Conservation (phyloP, 2,113 vertebrate genomes). For the Ibidorhyncha struthersii region DNA sequence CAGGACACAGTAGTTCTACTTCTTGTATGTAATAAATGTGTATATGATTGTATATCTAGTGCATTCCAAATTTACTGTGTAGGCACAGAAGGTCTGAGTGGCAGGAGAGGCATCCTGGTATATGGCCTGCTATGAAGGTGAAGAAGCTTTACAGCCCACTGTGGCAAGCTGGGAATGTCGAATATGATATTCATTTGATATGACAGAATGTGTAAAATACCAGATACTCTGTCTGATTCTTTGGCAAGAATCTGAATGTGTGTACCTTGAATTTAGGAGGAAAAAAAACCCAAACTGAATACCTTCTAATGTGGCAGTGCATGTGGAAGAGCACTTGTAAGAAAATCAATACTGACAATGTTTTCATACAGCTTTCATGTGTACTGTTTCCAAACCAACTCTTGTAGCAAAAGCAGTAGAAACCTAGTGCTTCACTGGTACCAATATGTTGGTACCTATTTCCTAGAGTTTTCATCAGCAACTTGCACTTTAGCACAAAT, state of each 20-base stretch:
- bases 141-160: not conserved
- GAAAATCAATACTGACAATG: not conserved
- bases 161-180: not conserved
- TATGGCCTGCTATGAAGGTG: not conserved
- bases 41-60: not conserved
- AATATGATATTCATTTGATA: fast-evolving
- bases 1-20: not conserved
- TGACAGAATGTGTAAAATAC: not conserved
- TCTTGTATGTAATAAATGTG: not conserved
- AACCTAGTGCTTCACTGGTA: not conserved
- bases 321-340: not conserved
- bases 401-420: not conserved
- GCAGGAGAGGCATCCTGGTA: not conserved
- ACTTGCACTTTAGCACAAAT: not conserved
- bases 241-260: not conserved
- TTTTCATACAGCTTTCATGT: not conserved
- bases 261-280: not conserved
- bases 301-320: not conserved
- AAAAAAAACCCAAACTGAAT: not conserved
- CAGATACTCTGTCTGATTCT: not conserved
- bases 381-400: not conserved
- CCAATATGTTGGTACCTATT: not conserved
- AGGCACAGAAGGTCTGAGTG: not conserved
- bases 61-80: not conserved
- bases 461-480: too few species aligned